These are phyloP conservation scores for Danio kyathit DNA, from an alignment of 2,797 vertebrate species.

Conservation along the genomic window DNA sequence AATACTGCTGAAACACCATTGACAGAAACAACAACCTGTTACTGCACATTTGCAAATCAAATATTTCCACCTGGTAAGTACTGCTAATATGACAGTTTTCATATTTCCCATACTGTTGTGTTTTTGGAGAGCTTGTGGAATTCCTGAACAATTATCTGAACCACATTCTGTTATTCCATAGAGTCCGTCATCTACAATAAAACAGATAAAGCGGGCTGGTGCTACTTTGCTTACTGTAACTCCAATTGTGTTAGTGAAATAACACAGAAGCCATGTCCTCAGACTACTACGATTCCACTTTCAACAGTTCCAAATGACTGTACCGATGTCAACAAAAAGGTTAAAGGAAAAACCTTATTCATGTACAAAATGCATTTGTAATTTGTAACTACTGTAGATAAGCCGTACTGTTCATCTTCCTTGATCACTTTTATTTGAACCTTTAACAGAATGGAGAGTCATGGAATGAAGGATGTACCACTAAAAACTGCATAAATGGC, in stretches of 20 bases:
- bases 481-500: conserved; percentile 76
- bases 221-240: conserved; percentile 41
- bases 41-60: conserved; percentile 40
- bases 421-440: conserved; percentile 14
- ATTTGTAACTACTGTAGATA: neutral
- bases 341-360: neutral
- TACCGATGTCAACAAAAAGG: neutral
- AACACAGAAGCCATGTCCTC: conserved; percentile 18
- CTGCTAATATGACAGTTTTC: no score
- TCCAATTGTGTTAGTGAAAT: conserved; percentile 19
- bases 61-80: conserved; percentile 36
- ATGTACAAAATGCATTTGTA: neutral
- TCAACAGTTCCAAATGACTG: neutral
- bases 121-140: neutral
- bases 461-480: conserved; percentile 80
- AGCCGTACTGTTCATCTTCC: neutral
- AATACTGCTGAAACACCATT: conserved; percentile 1
- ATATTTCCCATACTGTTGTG: neutral
- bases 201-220: conserved; percentile 44
- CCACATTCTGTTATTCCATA: neutral
- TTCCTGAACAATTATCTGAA: neutral
- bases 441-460: conserved; percentile 77
- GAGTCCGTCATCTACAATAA: conserved; percentile 39
- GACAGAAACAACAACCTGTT: conserved; percentile 17
- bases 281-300: conserved; percentile 56